phyloP scores from a whole-genome alignment of 2,888 invertebrate species.

The Drosophila paucipuncta region DNA sequence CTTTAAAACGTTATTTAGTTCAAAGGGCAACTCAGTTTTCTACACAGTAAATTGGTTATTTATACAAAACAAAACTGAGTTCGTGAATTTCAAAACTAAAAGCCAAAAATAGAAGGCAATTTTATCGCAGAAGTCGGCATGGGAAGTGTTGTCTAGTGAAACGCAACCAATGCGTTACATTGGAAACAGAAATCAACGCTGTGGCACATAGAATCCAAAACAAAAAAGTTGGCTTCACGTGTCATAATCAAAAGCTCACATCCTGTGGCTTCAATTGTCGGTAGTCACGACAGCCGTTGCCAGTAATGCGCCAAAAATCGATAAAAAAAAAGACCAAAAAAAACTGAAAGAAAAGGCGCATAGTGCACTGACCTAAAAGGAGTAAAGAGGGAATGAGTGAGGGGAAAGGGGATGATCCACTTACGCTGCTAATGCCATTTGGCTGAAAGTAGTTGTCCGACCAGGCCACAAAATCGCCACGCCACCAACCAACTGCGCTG shows the following conservation, averaged over 20 bases:
- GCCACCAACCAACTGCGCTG: constrained; percentile 83
- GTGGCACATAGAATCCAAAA: constrained; percentile 14
- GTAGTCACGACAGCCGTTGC: constrained; percentile 64
- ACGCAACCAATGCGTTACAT: not conserved
- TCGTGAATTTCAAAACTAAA: too few species aligned
- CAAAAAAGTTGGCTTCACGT: constrained; percentile 44
- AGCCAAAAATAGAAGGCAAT: not conserved
- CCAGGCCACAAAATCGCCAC: constrained; percentile 83
- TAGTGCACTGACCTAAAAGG: constrained; percentile 73
- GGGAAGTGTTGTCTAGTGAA: not conserved
- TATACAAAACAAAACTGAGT: not conserved
- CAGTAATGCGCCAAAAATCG: constrained; percentile 56
- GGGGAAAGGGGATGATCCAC: constrained; percentile 32
- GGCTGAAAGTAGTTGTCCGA: constrained; percentile 82
- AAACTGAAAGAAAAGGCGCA: constrained; percentile 33
- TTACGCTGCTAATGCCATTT: constrained; percentile 84
- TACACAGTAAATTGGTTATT: not conserved
- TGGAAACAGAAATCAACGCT: not conserved
- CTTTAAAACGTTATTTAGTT: not conserved
- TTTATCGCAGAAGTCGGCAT: not conserved
- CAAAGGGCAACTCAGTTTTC: not conserved
- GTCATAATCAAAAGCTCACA: constrained; percentile 79
- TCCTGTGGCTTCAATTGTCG: constrained; percentile 69
- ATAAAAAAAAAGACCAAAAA: constrained; percentile 41
- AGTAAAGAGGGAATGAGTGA: not conserved